phyloP scores from a whole-genome alignment of 2,113 vertebrate species.

The Corythaeola cristata region DNA sequence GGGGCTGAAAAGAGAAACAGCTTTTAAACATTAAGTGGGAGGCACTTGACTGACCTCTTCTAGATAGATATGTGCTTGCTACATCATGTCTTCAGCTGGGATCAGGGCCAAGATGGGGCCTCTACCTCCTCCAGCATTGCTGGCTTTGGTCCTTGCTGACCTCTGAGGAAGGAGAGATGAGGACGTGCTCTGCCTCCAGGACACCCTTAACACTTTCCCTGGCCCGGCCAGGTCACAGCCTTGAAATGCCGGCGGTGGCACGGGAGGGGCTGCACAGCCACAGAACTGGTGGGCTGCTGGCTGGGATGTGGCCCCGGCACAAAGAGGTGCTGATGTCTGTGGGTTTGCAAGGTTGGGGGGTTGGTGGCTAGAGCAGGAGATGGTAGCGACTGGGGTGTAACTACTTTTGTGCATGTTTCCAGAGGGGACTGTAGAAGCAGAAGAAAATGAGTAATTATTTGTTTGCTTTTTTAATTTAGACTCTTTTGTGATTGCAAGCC shows the following conservation, averaged over 20 bases:
- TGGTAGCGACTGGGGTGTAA: not conserved
- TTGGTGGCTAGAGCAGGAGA: not conserved
- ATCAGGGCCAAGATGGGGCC: slow-evolving; percentile 1
- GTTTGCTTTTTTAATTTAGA: not conserved
- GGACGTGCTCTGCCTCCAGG: not conserved
- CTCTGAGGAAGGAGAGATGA: not conserved
- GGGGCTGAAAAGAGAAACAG: slow-evolving; percentile 34
- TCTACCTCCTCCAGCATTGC: not conserved
- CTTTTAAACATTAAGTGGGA: slow-evolving; percentile 48
- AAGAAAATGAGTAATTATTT: not conserved
- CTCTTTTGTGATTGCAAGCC: not conserved
- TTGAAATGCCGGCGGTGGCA: not conserved
- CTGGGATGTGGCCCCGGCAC: rapidly evolving
- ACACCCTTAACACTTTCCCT: not conserved
- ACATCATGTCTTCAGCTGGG: not conserved
- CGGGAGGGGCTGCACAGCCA: not conserved
- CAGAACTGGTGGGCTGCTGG: not conserved
- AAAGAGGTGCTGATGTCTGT: not conserved
- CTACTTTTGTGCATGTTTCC: not conserved
- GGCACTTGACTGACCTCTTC: slow-evolving; percentile 20
- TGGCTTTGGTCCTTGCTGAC: not conserved
- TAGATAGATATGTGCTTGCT: not conserved
- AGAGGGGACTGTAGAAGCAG: not conserved
- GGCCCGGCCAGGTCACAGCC: not conserved
- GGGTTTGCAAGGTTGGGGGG: not conserved